These are phyloP conservation scores for Galemys pyrenaicus DNA, from an alignment of 2,113 vertebrate genomes.

Conservation along the genomic window DNA sequence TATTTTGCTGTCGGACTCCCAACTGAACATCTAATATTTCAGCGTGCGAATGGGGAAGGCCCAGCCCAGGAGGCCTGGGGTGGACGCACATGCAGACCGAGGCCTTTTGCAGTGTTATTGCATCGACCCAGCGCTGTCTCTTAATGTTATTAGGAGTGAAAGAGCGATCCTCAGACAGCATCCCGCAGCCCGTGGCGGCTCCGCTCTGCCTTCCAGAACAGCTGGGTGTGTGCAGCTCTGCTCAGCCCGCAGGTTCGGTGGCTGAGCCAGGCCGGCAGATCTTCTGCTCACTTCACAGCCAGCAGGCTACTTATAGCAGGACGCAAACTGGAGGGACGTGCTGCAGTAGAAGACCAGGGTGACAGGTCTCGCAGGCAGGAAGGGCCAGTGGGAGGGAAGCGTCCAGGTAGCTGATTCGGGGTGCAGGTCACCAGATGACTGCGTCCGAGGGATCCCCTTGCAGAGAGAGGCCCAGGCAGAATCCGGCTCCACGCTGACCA, in stretches of 20 bases:
- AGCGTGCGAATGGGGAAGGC: not conserved
- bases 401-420: fast-evolving
- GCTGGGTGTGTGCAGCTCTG: not conserved
- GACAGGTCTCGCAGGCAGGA: fast-evolving
- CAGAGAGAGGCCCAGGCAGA: not conserved
- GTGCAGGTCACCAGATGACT: not conserved
- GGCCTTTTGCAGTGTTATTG: fast-evolving
- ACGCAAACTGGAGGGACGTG: not conserved
- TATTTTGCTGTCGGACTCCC: conserved; percentile 72
- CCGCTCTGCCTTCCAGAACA: not conserved
- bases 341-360: fast-evolving
- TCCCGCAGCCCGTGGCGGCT: fast-evolving
- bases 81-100: not conserved
- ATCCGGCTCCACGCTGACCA: not conserved
- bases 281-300: not conserved
- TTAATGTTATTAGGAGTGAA: not conserved
- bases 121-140: not conserved
- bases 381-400: fast-evolving
- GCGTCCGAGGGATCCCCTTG: fast-evolving
- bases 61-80: not conserved
- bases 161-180: not conserved
- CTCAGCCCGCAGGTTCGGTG: not conserved
- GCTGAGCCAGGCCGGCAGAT: not conserved
- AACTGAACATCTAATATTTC: conserved; percentile 57
- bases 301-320: not conserved